Base-by-base conservation (phyloP, 2,888 invertebrate species). In the Stratiomys singularior region DNA sequence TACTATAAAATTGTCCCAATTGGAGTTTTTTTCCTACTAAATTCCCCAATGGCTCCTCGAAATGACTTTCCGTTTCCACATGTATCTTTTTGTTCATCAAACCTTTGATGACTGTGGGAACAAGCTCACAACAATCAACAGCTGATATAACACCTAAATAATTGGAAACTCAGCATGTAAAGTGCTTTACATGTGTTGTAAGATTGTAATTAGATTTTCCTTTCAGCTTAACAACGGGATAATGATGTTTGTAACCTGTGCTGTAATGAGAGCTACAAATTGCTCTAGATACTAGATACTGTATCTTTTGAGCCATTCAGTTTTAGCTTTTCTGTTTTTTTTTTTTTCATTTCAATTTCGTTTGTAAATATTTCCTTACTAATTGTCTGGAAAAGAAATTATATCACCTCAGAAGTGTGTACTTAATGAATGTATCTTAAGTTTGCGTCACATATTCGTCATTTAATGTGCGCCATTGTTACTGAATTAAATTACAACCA, bases 391-490 rank as follows among this genome's bases (percentile, higher is more conserved):
- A 37, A 52, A 52, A 52, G 18, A 13, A 52, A 13, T 52, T 52
- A n/a, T 52, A 52, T 52, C 4, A 52, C 15, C 18, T 15, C n/a
- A n/a, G n/a, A n/a, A n/a, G n/a, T n/a, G n/a, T n/a, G n/a, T n/a
- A n/a, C n/a, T n/a, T n/a, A n/a, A 52, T 4, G 15, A 52, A 13
- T 52, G 52, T 52, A 52, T 52, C 52, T 60, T 52, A 13, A 25
- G 18, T 25, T 60, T 60, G 60, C 60, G 25, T 60, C 60, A 60
- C 18, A 21, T 60, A 23, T 23, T 13, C 52, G 60, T 25, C 37
- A 37, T 37, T 37, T 60, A 60, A 60, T 60, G 60, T 60, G 21
- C 23, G 23, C n/a, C 60, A 60, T 60, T 60, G 60, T 60, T 60
- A 60, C 60, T 9, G 60, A 60, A 13, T 25, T 13, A n/a, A 60